Evolutionary conservation across 2,113 vertebrate species (phyloP).

Genomic region (Gallinago jamesoni): DNA sequence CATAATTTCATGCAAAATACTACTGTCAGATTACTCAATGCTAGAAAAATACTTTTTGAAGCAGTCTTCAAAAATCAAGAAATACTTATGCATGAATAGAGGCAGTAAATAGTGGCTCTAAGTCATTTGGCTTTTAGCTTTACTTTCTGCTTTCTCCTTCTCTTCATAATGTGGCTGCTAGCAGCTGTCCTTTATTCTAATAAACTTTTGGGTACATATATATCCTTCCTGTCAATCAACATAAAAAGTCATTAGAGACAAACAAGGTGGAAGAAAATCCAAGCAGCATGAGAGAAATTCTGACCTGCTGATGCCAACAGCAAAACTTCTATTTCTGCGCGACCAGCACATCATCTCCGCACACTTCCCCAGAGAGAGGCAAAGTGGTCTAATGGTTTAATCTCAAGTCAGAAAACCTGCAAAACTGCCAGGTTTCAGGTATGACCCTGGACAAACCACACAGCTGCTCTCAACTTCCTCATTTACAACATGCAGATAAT

Average conservation of each 20-base stretch:
- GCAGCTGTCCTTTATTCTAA: neutral
- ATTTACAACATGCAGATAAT: neutral
- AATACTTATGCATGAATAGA: neutral
- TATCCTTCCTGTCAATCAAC: neutral
- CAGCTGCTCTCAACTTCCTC: neutral
- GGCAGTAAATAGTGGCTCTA: neutral
- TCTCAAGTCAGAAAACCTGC: neutral
- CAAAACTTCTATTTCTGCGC: neutral
- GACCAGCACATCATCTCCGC: rapidly evolving
- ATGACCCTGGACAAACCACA: neutral
- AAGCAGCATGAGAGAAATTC: neutral
- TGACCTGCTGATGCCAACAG: neutral
- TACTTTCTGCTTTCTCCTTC: neutral
- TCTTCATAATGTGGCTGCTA: neutral
- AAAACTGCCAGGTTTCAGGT: neutral
- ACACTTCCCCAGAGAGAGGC: neutral
- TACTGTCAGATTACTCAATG: neutral
- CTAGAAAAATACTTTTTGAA: neutral
- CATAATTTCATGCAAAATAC: neutral
- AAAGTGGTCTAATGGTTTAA: neutral
- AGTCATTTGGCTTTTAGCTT: neutral
- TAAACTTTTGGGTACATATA: neutral
- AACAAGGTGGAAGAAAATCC: neutral
- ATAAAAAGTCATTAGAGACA: neutral
- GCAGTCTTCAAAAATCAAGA: neutral